Evolutionary conservation across 2,113 vertebrate genomes (phyloP), one percentile per base, ranked within the genome.

Genomic region (Carettochelys insculpta): DNA sequence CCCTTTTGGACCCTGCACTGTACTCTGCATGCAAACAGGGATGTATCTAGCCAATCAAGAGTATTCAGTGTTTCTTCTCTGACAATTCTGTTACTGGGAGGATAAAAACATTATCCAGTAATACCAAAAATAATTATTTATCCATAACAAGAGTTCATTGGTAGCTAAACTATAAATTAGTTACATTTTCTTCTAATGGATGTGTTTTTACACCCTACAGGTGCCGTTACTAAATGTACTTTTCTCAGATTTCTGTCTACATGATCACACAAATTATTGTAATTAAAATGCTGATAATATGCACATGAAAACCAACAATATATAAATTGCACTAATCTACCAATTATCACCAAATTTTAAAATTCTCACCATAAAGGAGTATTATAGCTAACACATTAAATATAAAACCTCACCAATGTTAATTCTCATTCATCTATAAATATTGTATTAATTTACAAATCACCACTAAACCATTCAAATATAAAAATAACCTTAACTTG

Each of bases 181-280:
- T 80, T 94, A 78, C 20, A 45, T 80, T 90, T 88, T 88, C 75
- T 95, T 94, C 90, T 92, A 94, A 89, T 56, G 87, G 88, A 94
- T 92, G 86, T 34, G 75, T 85, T 94, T 94, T 93, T 91, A 89
- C 91, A 90, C 3, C 4, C 61, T 88, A 45, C 34, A 75, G 88
- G 61, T 92, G 71, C 88, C 90, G 76, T 56, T 77, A 52, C 92
- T 93, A 79, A 84, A 88, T 82, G 80, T 56, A 65, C 86, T 41
- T 94, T 94, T 92, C 85, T 82, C 78, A 92, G 90, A 92, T 90
- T 91, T 96, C 82, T 87, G 83, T 95, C 92, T 94, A 90, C 85
- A 92, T 84, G 90, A 94, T 78, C 94, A 96, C 95, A 87, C 89
- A 95, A 95, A 96, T 94, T 43, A 95, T 90, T 75, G 80, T 90